Base-by-base conservation (phyloP, 2,113 vertebrate genomes). In the Eublepharis macularius region DNA sequence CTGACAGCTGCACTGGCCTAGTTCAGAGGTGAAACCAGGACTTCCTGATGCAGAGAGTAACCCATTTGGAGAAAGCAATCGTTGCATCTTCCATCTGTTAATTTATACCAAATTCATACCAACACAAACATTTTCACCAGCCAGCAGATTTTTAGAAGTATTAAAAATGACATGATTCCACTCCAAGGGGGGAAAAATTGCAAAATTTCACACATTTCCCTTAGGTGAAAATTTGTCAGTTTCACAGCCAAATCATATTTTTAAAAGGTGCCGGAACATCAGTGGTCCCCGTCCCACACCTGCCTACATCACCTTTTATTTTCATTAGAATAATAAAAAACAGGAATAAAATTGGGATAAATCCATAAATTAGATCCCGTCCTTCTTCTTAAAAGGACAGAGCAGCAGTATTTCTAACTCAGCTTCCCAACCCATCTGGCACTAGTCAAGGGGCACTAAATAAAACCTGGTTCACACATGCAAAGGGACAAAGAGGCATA, bases 151-250 rank as follows among this genome's bases (percentile, higher is more conserved):
- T 92, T 87, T 92, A 88, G 94, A 94, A 93, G 89, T 82, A 63
- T 91, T 85, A 90, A 89, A 86, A 36, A 79, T 85, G 87, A n/a
- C 83, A 83, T 87, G 75, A 93, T 93, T 93, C 92, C 92, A 91
- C 68, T 87, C 0, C 70, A 89, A 86, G 83, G 83, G 90, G 29
- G 63, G 10, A 19, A 88, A 86, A 89, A 90, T 88, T 80, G 91
- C 86, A 89, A 88, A 95, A 85, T 94, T 95, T 95, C 94, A 95
- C 94, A 93, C 94, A 87, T 95, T 92, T 0, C 2, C 70, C 24
- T 91, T 86, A 95, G 88, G 94, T 93, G 94, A 95, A 91, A 95
- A 94, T 95, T 94, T 93, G 90, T 93, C 92, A 87, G 9, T 6
- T 93, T 73, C 54, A 70, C 76, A 76, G 86, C 78, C 80, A 94